A percentile compares a stretch with the other conserved stretches of the same genome.
These are phyloP conservation scores for Beris chalybata DNA, from an alignment of 2,888 invertebrate genomes.

Conservation along the genomic window DNA sequence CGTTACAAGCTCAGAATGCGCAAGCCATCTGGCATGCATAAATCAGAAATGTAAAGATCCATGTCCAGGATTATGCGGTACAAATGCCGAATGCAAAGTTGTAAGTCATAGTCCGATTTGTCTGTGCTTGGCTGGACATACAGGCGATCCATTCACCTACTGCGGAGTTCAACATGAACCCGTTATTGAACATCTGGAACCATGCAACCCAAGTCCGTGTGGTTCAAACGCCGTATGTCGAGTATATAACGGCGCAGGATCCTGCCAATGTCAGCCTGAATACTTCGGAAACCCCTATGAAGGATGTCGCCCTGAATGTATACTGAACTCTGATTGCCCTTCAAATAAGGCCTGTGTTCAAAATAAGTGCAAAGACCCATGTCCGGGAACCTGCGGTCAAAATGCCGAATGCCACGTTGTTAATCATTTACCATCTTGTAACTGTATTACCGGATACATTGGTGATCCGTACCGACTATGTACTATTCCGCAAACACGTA, in stretches of 20 bases:
- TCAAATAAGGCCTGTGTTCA: conserved; percentile 69
- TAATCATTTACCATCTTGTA: conserved; percentile 70
- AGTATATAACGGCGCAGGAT: conserved; percentile 64
- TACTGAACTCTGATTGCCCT: conserved; percentile 71
- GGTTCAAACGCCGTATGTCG: conserved; percentile 75
- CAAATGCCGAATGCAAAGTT: conserved; percentile 61
- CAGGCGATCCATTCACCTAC: conserved; percentile 62
- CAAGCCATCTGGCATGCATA: conserved; percentile 68
- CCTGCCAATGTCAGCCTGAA: conserved; percentile 70
- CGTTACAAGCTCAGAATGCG: conserved; percentile 70
- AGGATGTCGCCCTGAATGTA: conserved; percentile 74
- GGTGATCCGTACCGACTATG: conserved; percentile 77
- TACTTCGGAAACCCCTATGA: conserved; percentile 78
- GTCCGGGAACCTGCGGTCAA: conserved; percentile 74
- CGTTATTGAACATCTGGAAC: conserved; percentile 48
- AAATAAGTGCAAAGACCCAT: conserved; percentile 76
- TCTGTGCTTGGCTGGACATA: conserved; percentile 64
- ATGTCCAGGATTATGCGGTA: conserved; percentile 68
- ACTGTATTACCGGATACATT: conserved; percentile 69
- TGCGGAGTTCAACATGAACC: conserved; percentile 54
- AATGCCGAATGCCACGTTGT: conserved; percentile 75
- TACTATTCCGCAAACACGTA: conserved; percentile 57
- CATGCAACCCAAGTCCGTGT: conserved; percentile 75
- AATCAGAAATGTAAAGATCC: conserved; percentile 73
- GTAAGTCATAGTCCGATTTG: conserved; percentile 64